phyloP scores from a whole-genome alignment of 2,797 vertebrate species.

The Netta rufina region DNA sequence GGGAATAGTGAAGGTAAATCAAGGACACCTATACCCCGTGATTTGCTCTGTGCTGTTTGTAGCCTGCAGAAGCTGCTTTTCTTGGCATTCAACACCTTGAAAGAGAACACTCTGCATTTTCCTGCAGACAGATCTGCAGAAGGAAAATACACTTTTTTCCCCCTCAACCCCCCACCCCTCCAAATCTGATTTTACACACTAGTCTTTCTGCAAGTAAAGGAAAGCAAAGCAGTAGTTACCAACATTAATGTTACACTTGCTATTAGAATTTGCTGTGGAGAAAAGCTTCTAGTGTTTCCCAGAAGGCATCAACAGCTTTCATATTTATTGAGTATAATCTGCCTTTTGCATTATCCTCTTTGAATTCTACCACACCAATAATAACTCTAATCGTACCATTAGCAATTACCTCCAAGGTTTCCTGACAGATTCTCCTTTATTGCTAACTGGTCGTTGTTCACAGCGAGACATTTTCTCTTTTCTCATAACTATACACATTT shows the following conservation, averaged over 20 bases:
- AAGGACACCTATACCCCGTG: background rate
- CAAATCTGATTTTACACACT: background rate
- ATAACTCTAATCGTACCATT: slow-evolving; percentile 6
- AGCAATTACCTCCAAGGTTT: background rate
- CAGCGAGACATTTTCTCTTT: background rate
- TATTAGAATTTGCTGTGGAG: background rate
- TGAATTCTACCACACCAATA: slow-evolving; percentile 19
- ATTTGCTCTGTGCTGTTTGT: background rate
- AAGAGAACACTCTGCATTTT: slow-evolving; percentile 15
- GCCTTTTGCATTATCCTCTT: slow-evolving; percentile 36
- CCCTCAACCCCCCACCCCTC: background rate
- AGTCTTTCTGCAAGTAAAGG: background rate
- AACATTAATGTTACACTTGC: background rate
- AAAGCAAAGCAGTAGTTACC: background rate
- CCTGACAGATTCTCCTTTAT: slow-evolving; percentile 10
- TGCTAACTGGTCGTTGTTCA: background rate
- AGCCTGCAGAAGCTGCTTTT: slow-evolving; percentile 34
- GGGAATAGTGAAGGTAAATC: background rate
- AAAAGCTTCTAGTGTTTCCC: slow-evolving; percentile 34
- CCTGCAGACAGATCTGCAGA: background rate
- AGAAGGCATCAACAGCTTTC: slow-evolving; percentile 24
- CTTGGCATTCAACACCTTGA: background rate
- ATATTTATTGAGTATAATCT: slow-evolving; percentile 55
- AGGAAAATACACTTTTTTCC: background rate
- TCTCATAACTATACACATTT: background rate